These are phyloP conservation scores for Cossypha niveicapilla DNA, from an alignment of 2,797 vertebrate species.

Conservation along the genomic window DNA sequence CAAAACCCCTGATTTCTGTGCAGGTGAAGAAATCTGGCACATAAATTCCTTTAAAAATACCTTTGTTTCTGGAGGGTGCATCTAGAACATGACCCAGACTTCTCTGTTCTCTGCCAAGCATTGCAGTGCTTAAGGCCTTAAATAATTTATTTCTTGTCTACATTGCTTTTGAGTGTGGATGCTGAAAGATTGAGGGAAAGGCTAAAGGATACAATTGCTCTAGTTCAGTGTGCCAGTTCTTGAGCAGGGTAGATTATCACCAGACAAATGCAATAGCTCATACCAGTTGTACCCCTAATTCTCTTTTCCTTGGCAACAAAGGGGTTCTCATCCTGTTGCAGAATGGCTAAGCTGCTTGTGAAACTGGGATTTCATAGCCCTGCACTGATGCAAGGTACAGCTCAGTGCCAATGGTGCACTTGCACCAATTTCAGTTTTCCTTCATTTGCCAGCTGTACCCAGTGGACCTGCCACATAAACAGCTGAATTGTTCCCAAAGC, in stretches of 20 bases:
- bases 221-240: background rate
- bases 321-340: background rate
- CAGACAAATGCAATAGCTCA: background rate
- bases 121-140: background rate
- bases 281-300: background rate
- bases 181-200: background rate
- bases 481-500: background rate
- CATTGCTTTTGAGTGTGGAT: background rate
- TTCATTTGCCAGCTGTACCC: background rate
- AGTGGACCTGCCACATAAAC: background rate
- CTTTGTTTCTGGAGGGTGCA: background rate
- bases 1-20: fast-evolving
- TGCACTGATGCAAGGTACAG: background rate
- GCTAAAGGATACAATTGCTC: background rate
- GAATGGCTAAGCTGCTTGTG: background rate
- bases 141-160: background rate
- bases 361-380: conserved; percentile 8
- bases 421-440: background rate
- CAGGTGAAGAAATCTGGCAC: background rate
- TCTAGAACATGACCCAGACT: background rate
- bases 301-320: background rate
- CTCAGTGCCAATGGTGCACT: background rate
- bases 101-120: background rate
- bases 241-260: background rate
- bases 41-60: background rate